Base-by-base conservation (phyloP, 2,113 vertebrate species). In the Capricornis sumatraensis region DNA sequence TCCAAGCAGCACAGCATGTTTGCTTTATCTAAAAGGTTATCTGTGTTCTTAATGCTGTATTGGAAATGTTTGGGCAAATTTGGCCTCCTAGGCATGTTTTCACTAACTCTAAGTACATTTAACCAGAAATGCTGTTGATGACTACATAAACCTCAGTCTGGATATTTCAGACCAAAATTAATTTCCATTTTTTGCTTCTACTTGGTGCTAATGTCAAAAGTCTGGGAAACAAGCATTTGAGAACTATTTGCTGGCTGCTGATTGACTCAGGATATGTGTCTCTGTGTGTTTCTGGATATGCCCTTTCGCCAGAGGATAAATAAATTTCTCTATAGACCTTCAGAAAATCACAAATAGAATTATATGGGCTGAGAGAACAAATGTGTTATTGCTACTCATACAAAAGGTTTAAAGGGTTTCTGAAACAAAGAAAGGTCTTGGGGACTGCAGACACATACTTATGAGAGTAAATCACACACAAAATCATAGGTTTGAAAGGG, bases 91-190 rank as follows among this genome's bases (percentile, higher is more conserved):
- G 96, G 87, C 71, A 83, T 64, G 36, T 64, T 67, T 94, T 89
- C 47, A 55, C 89, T 93, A 36, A 43, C 47, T 81, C 36, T 33
- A 36, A 93, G 53, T 57, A 67, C 60, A 83, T 67, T 94, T 58
- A 86, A 30, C 25, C 53, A 53, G 52, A 96, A 97, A 95, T 43
- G 17, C 79, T 71, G 17, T 5, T 53, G 57, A 52, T 91, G 67
- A 87, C 76, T 53, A 71, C 81, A 96, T 71, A 95, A 96, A 83
- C 13, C 17, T 67, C 30, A 33, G 27, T 60, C 53, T 58, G n/a
- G 40, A 94, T 81, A 93, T 97, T 91, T 91, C 45, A 86, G 55
- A 79, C 27, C 84, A 93, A 96, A 93, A 95, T 87, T 91, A 87
- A 97, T 95, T 96, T 97, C 71, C 57, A 55, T 16, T 86, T 95